Percentiles rank a stretch among this genome's conserved stretches.
Evolutionary conservation across 2,888 invertebrate genomes (phyloP).

Genomic region (Eupithecia tripunctaria): DNA sequence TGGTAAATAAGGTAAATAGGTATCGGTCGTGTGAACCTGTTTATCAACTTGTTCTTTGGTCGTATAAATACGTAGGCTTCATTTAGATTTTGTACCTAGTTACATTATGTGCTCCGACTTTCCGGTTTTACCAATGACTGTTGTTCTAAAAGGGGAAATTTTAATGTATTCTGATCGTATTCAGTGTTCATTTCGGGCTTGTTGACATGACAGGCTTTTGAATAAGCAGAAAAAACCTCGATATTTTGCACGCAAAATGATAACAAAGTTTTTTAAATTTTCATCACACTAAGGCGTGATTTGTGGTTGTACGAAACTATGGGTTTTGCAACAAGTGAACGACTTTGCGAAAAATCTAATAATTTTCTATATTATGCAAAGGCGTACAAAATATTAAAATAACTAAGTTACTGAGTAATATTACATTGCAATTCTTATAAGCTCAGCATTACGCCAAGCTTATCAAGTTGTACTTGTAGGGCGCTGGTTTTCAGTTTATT

Average conservation of each 20-base stretch:
- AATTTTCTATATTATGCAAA: too few species aligned
- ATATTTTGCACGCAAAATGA: not conserved
- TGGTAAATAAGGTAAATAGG: conserved; percentile 10
- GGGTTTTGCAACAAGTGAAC: not conserved
- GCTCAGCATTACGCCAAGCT: too few species aligned
- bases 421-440: too few species aligned
- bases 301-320: not conserved
- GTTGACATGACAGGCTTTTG: not conserved
- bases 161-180: conserved; percentile 4
- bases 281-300: not conserved
- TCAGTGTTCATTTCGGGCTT: not conserved
- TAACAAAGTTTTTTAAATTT: not conserved
- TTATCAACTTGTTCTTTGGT: conserved; percentile 10
- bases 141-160: conserved; percentile 8
- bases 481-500: too few species aligned
- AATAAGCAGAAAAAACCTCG: not conserved
- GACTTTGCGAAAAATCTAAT: too few species aligned
- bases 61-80: not conserved
- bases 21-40: conserved; percentile 31
- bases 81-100: not conserved
- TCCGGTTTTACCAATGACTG: conserved; percentile 13
- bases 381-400: too few species aligned
- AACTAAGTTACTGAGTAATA: too few species aligned
- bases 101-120: conserved; percentile 11
- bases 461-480: too few species aligned